phyloP scores from a whole-genome alignment of 92 coral and sea anemone genomes.

The Pocillopora meandrina region DNA sequence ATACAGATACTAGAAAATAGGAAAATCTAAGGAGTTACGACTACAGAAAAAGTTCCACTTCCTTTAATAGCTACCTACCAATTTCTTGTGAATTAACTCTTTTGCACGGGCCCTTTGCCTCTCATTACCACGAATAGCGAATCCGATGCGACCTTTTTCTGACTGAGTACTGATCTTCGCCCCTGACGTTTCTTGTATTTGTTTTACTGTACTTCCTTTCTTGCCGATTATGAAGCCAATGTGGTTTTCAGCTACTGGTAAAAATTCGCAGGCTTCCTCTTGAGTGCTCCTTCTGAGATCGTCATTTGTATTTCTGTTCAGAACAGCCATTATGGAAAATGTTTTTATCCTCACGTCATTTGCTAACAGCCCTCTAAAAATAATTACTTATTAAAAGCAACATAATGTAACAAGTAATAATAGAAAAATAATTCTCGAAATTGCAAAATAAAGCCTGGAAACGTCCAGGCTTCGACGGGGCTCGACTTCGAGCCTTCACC shows the following conservation, averaged over 20 bases:
- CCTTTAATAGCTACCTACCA: not conserved
- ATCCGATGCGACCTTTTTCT: not conserved
- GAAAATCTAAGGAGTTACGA: no score
- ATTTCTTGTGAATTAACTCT: not conserved
- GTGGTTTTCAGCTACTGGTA: not conserved
- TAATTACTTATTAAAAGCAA: no score
- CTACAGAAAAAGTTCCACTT: no score
- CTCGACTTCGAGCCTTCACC: no score
- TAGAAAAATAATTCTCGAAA: no score
- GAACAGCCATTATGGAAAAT: not conserved
- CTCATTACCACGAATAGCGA: slow-evolving; percentile 4
- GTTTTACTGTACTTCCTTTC: slow-evolving; percentile 19
- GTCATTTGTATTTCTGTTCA: slow-evolving; percentile 1
- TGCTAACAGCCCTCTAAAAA: no score
- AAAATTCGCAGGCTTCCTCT: not conserved
- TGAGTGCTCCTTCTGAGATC: not conserved
- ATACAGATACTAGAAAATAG: not conserved
- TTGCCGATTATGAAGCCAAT: slow-evolving; percentile 33
- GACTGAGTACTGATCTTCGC: not conserved
- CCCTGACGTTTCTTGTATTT: slow-evolving; percentile 3
- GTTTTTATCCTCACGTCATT: not conserved
- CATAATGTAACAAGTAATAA: no score
- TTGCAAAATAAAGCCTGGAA: no score
- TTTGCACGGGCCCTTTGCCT: slow-evolving; percentile 1
- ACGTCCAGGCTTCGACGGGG: no score